Evolutionary conservation across 2,113 vertebrate genomes (phyloP).

Genomic region (Trichechus manatus): DNA sequence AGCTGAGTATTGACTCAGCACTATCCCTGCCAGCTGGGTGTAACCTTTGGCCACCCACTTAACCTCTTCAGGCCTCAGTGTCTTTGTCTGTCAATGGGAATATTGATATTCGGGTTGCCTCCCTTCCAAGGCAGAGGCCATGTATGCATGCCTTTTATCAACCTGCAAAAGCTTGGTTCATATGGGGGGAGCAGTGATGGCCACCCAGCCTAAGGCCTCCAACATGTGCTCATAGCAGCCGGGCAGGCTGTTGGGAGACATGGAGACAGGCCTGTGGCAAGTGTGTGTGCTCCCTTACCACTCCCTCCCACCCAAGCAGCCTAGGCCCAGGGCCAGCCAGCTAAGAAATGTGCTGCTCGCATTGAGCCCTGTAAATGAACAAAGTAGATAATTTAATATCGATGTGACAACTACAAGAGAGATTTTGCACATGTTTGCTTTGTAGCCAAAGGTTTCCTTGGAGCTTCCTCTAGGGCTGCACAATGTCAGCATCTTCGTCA

Average conservation of each 20-base stretch:
- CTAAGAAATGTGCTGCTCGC: slow-evolving; percentile 84
- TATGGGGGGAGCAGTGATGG: background rate
- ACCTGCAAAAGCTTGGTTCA: background rate
- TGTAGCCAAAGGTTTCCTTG: background rate
- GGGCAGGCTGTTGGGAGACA: background rate
- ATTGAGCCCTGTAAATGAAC: slow-evolving; percentile 85
- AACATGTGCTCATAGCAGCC: background rate
- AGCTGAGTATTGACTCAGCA: background rate
- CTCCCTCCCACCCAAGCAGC: slow-evolving; percentile 56
- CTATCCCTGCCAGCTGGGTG: background rate
- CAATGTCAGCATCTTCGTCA: background rate
- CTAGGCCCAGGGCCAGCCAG: slow-evolving; percentile 74
- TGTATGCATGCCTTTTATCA: background rate
- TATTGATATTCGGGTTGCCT: background rate
- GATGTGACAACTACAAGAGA: slow-evolving; percentile 82
- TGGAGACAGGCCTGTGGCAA: slow-evolving; percentile 53
- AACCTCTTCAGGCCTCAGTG: background rate
- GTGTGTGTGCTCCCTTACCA: slow-evolving; percentile 66
- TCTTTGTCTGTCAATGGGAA: background rate
- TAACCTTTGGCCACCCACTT: background rate
- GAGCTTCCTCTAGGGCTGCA: background rate
- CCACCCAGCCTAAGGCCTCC: background rate
- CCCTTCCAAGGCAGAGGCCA: background rate
- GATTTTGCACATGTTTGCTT: slow-evolving; percentile 72
- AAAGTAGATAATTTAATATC: slow-evolving; percentile 85